Evolutionary conservation across 2,888 invertebrate genomes (phyloP).

Genomic region (Chymomyza caudatula): DNA sequence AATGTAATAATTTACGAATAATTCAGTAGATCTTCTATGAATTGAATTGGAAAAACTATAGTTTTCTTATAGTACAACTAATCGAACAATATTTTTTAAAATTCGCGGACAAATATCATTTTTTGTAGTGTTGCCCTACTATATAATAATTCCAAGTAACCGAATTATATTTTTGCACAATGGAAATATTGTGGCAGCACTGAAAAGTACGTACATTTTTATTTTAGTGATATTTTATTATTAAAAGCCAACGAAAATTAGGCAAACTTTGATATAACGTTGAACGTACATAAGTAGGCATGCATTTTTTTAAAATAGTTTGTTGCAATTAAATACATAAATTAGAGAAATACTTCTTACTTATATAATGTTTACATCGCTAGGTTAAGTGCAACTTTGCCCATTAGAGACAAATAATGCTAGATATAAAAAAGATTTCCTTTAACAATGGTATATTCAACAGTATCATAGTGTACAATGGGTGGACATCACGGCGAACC

Average conservation of each 20-base stretch:
- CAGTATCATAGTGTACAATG: slow-evolving; percentile 70
- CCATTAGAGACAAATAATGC: neutral
- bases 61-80: no score
- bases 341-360: slow-evolving; percentile 13
- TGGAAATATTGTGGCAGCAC: neutral
- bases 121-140: neutral
- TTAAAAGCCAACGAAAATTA: neutral
- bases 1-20: no score
- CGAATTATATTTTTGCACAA: neutral
- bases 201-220: neutral
- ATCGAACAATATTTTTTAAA: no score
- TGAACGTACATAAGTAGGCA: neutral
- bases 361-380: slow-evolving; percentile 51
- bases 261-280: neutral
- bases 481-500: slow-evolving; percentile 81
- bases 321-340: neutral
- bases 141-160: neutral
- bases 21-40: no score
- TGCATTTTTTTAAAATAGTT: neutral
- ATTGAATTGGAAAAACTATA: no score
- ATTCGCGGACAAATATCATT: neutral
- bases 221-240: neutral
- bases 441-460: slow-evolving; percentile 4
- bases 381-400: slow-evolving; percentile 30
- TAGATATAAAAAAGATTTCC: neutral